Conservation (phyloP, 1,140 invertebrate species). For the Nixonia krombeini region DNA sequence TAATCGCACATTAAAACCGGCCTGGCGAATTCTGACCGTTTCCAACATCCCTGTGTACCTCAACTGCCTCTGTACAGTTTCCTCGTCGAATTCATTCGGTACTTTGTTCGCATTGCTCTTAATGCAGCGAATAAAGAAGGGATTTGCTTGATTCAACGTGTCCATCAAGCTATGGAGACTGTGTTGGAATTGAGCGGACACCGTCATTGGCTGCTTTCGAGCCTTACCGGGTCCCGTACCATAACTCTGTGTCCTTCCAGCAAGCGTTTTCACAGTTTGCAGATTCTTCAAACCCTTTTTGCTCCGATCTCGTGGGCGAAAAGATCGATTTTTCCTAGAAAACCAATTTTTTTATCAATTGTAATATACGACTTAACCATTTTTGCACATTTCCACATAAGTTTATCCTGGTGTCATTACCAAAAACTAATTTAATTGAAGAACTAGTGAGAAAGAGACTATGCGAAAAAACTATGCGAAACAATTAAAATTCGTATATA, state of each 20-base stretch:
- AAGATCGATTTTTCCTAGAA: slow-evolving; percentile 91
- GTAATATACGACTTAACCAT: too few relatives aligned
- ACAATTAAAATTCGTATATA: too few relatives aligned
- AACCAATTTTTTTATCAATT: too few relatives aligned
- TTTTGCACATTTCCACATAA: too few relatives aligned
- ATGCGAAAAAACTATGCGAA: too few relatives aligned
- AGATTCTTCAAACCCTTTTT: slow-evolving; percentile 90
- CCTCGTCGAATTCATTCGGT: slow-evolving; percentile 93
- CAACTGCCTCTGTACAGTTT: slow-evolving; percentile 89
- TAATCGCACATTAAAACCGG: slow-evolving; percentile 94
- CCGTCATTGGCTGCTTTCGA: slow-evolving; percentile 90
- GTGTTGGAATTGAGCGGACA: slow-evolving; percentile 94
- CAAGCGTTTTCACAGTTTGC: slow-evolving; percentile 90
- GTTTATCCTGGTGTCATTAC: too few relatives aligned
- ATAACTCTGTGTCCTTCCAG: slow-evolving; percentile 78
- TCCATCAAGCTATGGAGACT: slow-evolving; percentile 93
- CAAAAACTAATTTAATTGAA: too few relatives aligned
- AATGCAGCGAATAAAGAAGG: slow-evolving; percentile 97
- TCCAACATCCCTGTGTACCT: slow-evolving; percentile 96
- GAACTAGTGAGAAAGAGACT: too few relatives aligned
- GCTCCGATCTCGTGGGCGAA: slow-evolving; percentile 82
- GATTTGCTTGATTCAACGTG: slow-evolving; percentile 94
- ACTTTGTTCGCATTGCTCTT: slow-evolving; percentile 95
- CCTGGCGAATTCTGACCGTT: slow-evolving; percentile 94
- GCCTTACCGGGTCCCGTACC: slow-evolving; percentile 77